A percentile compares a stretch with the other conserved stretches of the same genome.
Conservation (phyloP, 2,113 vertebrate species). For the Amphiprion ocellaris region DNA sequence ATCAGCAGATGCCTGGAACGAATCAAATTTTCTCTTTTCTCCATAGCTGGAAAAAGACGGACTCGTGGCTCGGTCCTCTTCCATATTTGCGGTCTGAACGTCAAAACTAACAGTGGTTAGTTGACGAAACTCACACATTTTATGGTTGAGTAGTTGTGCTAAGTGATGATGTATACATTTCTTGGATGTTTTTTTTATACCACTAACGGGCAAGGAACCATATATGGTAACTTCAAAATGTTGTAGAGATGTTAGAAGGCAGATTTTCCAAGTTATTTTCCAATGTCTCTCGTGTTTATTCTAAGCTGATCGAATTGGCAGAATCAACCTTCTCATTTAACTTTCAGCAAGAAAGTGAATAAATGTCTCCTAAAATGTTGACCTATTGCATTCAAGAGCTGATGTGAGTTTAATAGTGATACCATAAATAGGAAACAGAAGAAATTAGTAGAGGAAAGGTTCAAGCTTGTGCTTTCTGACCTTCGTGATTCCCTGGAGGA, state of each 20-base stretch:
- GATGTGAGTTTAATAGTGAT: slow-evolving; percentile 15
- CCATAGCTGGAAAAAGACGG: no score
- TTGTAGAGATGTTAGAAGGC: background rate
- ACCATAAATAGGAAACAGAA: slow-evolving; percentile 7
- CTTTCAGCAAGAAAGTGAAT: background rate
- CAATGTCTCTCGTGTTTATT: background rate
- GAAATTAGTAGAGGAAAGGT: slow-evolving; percentile 20
- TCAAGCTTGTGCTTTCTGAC: slow-evolving; percentile 77
- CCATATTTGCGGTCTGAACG: no score
- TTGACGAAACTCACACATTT: no score
- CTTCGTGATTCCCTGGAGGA: slow-evolving; percentile 93
- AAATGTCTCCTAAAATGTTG: background rate
- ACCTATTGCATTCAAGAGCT: background rate
- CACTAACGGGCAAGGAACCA: no score
- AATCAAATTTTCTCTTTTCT: no score
- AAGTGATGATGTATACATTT: no score
- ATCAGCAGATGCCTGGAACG: no score
- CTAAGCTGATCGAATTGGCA: background rate
- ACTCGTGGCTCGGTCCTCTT: no score
- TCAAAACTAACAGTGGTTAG: no score
- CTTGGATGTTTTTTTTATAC: no score
- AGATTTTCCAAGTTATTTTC: background rate
- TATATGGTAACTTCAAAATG: background rate
- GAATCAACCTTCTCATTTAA: background rate
- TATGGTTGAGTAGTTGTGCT: no score